These are phyloP conservation scores for Enteromius unitaeniatus DNA, from an alignment of 2,797 vertebrate genomes.

Conservation along the genomic window DNA sequence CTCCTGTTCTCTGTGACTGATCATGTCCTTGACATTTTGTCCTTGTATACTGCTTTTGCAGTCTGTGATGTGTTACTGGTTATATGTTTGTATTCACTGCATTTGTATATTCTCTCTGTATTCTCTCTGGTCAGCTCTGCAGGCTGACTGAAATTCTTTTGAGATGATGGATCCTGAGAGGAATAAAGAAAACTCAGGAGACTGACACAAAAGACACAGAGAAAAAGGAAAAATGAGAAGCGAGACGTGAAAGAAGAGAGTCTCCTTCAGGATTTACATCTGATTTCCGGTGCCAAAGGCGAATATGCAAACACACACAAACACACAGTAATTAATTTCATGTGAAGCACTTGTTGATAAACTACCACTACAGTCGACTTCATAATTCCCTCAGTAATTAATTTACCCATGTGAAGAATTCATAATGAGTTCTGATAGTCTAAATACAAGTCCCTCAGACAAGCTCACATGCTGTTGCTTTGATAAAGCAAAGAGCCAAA, in stretches of 20 bases:
- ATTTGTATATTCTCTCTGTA: slow-evolving; percentile 28
- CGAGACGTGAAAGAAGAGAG: not conserved
- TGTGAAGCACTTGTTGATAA: slow-evolving; percentile 13
- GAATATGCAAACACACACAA: not conserved
- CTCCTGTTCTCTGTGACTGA: not conserved
- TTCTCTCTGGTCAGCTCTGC: slow-evolving; percentile 31
- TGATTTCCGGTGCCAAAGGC: not conserved
- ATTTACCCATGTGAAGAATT: slow-evolving; percentile 1
- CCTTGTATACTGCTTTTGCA: slow-evolving; percentile 5
- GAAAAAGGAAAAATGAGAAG: not conserved
- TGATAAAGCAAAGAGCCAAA: slow-evolving; percentile 3
- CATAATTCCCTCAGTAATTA: not conserved
- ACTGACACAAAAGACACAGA: slow-evolving; percentile 15
- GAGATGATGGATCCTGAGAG: slow-evolving; percentile 29
- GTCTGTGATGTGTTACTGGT: not conserved
- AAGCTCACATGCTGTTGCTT: not conserved
- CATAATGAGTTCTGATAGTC: slow-evolving; percentile 5
- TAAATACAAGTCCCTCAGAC: not conserved
- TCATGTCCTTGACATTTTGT: slow-evolving; percentile 30
- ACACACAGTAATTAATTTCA: not conserved
- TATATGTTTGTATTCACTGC: slow-evolving; percentile 28
- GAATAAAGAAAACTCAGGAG: slow-evolving; percentile 26
- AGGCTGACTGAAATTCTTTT: slow-evolving; percentile 21
- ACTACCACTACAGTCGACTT: not conserved
- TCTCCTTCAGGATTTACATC: slow-evolving; percentile 1